Evolutionary conservation across 2,113 vertebrate species (phyloP).

Genomic region (Chaenocephalus aceratus): DNA sequence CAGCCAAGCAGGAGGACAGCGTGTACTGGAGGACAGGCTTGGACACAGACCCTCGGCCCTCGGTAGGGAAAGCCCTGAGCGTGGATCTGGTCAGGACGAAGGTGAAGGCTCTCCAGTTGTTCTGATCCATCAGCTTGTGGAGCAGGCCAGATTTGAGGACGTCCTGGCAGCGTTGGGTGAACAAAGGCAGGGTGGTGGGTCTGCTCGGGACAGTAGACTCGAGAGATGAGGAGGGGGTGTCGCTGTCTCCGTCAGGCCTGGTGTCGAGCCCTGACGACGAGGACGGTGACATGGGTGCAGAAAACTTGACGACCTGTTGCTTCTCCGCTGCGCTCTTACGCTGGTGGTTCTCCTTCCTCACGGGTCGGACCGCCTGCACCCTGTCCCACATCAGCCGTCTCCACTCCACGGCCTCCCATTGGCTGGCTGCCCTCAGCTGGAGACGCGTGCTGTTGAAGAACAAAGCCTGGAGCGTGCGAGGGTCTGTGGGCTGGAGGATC

Average conservation of each 20-base stretch:
- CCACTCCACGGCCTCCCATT: slow-evolving; percentile 95
- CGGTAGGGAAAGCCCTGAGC: slow-evolving; percentile 90
- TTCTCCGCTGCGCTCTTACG: slow-evolving; percentile 65
- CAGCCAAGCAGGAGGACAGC: slow-evolving; percentile 87
- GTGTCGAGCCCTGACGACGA: slow-evolving; percentile 65
- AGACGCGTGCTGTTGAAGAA: slow-evolving; percentile 91
- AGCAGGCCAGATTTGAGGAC: slow-evolving; percentile 92
- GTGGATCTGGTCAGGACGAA: slow-evolving; percentile 90
- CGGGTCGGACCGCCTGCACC: slow-evolving; percentile 81
- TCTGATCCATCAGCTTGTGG: slow-evolving; percentile 89
- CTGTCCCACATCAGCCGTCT: slow-evolving; percentile 91
- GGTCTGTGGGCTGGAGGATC: slow-evolving; percentile 82
- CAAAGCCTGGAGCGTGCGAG: slow-evolving; percentile 89
- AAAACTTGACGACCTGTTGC: slow-evolving; percentile 44
- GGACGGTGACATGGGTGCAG: slow-evolving; percentile 56
- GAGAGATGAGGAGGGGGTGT: slow-evolving; percentile 53
- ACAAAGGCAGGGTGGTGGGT: slow-evolving; percentile 84
- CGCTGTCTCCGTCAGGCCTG: slow-evolving; percentile 55
- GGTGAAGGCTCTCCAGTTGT: slow-evolving; percentile 94
- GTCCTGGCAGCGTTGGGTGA: slow-evolving; percentile 84
- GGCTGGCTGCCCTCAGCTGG: slow-evolving; percentile 89
- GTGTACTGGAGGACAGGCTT: slow-evolving; percentile 89
- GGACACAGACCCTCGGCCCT: slow-evolving; percentile 87
- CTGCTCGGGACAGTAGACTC: slow-evolving; percentile 76
- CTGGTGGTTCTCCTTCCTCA: slow-evolving; percentile 67